Conservation (phyloP, 2,113 vertebrate species). For the Cebus imitator region DNA sequence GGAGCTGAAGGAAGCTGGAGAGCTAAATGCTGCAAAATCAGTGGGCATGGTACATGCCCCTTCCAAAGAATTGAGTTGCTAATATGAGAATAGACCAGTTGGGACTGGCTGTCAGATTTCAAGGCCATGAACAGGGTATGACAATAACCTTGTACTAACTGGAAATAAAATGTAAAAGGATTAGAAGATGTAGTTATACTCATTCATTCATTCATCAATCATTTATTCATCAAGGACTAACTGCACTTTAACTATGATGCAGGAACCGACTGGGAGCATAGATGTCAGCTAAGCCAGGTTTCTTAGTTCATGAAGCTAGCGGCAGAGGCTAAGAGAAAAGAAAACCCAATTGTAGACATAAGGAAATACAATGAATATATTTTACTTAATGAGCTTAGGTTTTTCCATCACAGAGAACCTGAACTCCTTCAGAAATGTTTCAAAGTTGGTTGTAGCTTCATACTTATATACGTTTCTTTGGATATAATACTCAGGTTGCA, state of each 20-base stretch:
- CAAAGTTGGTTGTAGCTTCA: background rate
- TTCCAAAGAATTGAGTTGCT: background rate
- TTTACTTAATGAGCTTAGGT: background rate
- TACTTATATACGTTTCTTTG: background rate
- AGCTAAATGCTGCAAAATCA: background rate
- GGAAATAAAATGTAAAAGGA: background rate
- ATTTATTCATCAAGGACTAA: background rate
- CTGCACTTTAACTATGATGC: background rate
- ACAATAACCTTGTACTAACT: constrained; percentile 1
- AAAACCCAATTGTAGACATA: background rate
- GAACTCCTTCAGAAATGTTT: background rate
- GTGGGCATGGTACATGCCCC: background rate
- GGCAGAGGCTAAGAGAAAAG: background rate
- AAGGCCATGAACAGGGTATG: background rate
- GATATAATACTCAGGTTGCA: background rate
- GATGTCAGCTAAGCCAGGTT: background rate
- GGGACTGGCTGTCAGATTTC: background rate
- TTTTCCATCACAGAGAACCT: background rate
- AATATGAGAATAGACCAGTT: background rate
- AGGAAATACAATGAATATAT: background rate
- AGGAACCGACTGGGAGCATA: background rate
- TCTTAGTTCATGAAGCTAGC: background rate
- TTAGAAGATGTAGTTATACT: background rate
- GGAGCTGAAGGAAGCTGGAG: background rate
- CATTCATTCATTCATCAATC: background rate